These are phyloP conservation scores for Phengaris arion DNA, from an alignment of 2,888 invertebrate species.

Conservation along the genomic window DNA sequence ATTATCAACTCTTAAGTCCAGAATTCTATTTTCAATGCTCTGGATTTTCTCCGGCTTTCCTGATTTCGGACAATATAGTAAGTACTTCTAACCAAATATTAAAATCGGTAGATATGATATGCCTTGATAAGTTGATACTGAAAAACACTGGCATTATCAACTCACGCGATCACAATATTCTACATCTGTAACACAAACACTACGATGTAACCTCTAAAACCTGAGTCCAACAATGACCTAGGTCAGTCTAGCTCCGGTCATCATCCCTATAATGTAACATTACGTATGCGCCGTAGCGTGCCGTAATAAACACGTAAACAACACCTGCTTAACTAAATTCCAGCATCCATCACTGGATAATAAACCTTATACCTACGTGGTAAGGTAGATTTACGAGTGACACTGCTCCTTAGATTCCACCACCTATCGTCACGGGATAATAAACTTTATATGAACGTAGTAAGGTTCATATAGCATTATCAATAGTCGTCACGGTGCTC, in stretches of 20 bases:
- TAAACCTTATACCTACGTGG: background rate
- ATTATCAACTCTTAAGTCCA: no score
- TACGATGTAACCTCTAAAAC: background rate
- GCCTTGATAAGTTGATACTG: no score
- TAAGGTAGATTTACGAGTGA: background rate
- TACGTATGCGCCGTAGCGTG: conserved; percentile 12
- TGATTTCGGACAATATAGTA: no score
- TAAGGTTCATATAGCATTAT: background rate
- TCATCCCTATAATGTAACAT: conserved; percentile 19
- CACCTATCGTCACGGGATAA: background rate
- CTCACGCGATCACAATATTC: no score
- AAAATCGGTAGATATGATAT: no score
- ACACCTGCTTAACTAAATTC: conserved; percentile 11
- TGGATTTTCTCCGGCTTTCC: no score
- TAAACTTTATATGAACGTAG: background rate
- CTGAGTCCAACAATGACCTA: background rate
- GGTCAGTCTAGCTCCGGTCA: conserved; percentile 6
- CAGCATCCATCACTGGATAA: background rate
- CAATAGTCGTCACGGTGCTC: background rate
- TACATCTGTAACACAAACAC: no score
- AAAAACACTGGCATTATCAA: no score
- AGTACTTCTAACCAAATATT: no score
- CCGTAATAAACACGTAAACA: conserved; percentile 18
- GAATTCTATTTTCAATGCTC: no score
- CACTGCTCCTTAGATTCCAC: background rate